A percentile compares a stretch with the other conserved stretches of the same genome.
These are phyloP conservation scores for Epinephelus lanceolatus DNA, from an alignment of 2,113 vertebrate species.

Conservation along the genomic window DNA sequence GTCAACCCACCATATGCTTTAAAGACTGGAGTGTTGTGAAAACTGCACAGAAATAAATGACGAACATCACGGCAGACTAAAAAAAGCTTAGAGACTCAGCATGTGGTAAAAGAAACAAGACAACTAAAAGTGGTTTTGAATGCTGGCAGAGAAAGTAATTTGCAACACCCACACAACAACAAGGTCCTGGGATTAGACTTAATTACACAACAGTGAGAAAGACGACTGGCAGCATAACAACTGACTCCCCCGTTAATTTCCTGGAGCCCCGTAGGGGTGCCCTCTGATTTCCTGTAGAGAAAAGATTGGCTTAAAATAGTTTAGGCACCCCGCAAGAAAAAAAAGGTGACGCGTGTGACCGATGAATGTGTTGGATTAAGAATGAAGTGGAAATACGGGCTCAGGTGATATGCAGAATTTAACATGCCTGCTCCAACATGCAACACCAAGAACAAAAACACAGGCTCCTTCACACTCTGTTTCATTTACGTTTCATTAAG, in stretches of 20 bases:
- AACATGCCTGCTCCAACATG: background rate
- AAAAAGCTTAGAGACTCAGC: constrained; percentile 48
- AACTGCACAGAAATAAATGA: constrained; percentile 43
- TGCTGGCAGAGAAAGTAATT: constrained; percentile 74
- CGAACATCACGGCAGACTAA: constrained; percentile 23
- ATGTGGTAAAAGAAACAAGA: constrained; percentile 62
- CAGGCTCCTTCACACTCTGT: background rate
- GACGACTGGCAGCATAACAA: constrained; percentile 77
- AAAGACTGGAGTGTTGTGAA: constrained; percentile 31
- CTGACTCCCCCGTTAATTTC: constrained; percentile 76
- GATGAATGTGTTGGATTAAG: background rate
- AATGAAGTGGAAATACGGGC: background rate
- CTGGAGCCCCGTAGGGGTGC: constrained; percentile 64
- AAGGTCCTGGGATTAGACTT: constrained; percentile 78
- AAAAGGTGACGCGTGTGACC: background rate
- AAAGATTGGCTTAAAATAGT: constrained; percentile 50
- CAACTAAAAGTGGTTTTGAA: constrained; percentile 64
- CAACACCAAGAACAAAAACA: background rate
- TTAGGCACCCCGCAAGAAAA: background rate
- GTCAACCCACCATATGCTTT: constrained; percentile 41
- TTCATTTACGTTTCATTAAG: background rate
- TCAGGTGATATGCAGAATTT: background rate
- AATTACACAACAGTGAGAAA: constrained; percentile 80
- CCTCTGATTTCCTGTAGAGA: constrained; percentile 67
- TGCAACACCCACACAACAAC: constrained; percentile 73